phyloP scores from a whole-genome alignment of 2,113 vertebrate genomes.

The Rhinolophus ferrumequinum region DNA sequence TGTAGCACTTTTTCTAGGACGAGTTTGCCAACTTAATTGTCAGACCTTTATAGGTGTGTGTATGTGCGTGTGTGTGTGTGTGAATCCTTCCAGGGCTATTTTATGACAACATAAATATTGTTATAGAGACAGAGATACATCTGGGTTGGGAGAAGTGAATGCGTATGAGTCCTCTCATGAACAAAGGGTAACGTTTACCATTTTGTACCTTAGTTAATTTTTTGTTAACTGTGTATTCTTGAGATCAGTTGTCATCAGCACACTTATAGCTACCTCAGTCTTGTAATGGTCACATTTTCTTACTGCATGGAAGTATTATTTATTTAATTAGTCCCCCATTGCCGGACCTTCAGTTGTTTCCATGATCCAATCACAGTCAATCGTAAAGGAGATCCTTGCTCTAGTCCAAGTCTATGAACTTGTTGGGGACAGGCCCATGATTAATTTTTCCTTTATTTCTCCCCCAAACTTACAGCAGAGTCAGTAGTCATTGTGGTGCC shows the following conservation, averaged over 20 bases:
- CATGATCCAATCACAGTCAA: not conserved
- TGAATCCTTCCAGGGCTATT: not conserved
- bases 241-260: not conserved
- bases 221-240: not conserved
- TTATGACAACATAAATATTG: not conserved
- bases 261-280: not conserved
- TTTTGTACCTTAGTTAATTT: not conserved
- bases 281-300: not conserved
- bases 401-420: not conserved
- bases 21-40: no score
- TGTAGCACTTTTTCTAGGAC: no score
- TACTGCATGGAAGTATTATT: not conserved
- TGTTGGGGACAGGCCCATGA: not conserved
- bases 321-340: not conserved
- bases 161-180: not conserved
- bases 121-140: not conserved
- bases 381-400: not conserved
- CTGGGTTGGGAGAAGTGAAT: not conserved
- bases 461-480: not conserved
- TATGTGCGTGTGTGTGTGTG: not conserved
- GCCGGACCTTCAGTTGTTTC: not conserved
- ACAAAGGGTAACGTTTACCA: not conserved
- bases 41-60: not conserved
- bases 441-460: not conserved
- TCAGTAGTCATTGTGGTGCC: not conserved